Conservation (phyloP, 2,888 invertebrate genomes). For the Phytoseiulus persimilis region DNA sequence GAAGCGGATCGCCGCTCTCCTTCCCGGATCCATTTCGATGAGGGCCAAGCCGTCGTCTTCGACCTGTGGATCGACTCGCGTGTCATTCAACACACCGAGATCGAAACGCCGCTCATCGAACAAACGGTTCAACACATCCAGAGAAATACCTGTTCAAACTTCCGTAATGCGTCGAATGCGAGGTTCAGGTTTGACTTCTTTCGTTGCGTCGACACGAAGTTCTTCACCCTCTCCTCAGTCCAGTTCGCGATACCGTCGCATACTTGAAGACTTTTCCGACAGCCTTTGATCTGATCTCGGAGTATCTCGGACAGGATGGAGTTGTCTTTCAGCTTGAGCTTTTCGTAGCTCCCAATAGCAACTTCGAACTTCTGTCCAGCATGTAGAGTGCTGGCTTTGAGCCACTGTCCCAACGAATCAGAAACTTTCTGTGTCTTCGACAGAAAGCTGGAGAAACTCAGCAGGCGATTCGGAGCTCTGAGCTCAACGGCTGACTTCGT, state of each 20-base stretch:
- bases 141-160: neutral
- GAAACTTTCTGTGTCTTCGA: neutral
- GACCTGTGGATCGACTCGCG: neutral
- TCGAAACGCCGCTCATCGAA: no score
- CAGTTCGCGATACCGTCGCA: slow-evolving; percentile 7
- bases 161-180: slow-evolving; percentile 25
- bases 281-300: slow-evolving; percentile 12
- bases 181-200: slow-evolving; percentile 31
- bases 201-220: slow-evolving; percentile 21
- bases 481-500: neutral
- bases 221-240: neutral
- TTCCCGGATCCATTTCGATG: slow-evolving; percentile 6
- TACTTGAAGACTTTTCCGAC: slow-evolving; percentile 8
- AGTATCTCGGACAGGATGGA: slow-evolving; percentile 12
- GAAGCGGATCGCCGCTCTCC: neutral
- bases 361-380: slow-evolving; percentile 35
- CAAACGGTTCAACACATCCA: no score
- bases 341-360: slow-evolving; percentile 35
- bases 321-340: slow-evolving; percentile 24
- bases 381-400: slow-evolving; percentile 25
- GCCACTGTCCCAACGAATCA: slow-evolving; percentile 5
- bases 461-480: slow-evolving; percentile 24
- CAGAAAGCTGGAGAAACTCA: neutral
- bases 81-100: no score
- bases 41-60: neutral